Evolutionary conservation across 2,797 vertebrate species (phyloP).

Genomic region (Chaetophractus vellerosus): DNA sequence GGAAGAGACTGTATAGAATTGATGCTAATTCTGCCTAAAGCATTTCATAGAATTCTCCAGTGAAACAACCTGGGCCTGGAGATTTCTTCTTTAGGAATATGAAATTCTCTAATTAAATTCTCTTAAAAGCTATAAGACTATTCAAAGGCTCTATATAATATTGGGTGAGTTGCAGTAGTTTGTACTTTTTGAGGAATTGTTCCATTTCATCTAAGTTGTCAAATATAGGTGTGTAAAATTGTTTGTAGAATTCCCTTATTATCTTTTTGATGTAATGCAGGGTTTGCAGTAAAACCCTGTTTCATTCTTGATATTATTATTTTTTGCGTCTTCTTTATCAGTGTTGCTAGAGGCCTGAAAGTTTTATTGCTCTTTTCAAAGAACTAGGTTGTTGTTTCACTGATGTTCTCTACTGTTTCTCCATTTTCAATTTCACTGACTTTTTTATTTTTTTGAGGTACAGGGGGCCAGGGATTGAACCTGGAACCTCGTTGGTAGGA

Average conservation of each 20-base stretch:
- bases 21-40: not conserved
- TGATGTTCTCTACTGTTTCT: not conserved
- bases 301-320: constrained; percentile 23
- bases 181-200: not conserved
- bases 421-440: not conserved
- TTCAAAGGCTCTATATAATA: not conserved
- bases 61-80: not conserved
- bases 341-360: not conserved
- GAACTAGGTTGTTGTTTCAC: not conserved
- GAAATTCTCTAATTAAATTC: constrained; percentile 15
- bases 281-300: not conserved
- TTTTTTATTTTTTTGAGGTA: not conserved
- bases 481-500: too few relatives aligned
- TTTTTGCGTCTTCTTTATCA: not conserved
- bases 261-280: not conserved
- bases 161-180: not conserved
- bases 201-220: not conserved
- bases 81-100: not conserved
- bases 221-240: not conserved
- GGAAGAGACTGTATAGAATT: not conserved
- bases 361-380: not conserved
- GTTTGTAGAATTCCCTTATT: not conserved
- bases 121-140: not conserved
- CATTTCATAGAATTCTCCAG: not conserved
- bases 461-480: too few relatives aligned